phyloP scores from a whole-genome alignment of 2,113 vertebrate genomes.

The Colistium nudipinnis region DNA sequence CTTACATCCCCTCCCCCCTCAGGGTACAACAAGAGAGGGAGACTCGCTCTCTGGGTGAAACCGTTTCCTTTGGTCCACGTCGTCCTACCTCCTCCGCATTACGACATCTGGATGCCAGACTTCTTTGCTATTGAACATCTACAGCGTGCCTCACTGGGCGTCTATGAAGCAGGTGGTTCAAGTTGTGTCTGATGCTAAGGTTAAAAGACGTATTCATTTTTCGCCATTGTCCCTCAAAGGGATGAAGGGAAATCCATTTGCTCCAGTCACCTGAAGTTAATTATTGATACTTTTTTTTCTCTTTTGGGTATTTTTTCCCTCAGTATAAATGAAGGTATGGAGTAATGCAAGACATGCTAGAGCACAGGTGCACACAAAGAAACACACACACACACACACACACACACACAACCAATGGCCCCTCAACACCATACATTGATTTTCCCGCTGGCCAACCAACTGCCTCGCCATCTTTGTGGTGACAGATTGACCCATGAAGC shows the following conservation, averaged over 20 bases:
- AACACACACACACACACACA: slow-evolving; percentile 6
- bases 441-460: slow-evolving; percentile 71
- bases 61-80: neutral
- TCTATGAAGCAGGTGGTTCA: neutral
- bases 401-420: slow-evolving; percentile 28
- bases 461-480: slow-evolving; percentile 72
- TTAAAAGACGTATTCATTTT: neutral
- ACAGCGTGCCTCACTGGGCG: neutral
- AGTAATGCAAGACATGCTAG: no score
- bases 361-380: neutral
- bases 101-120: neutral
- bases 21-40: slow-evolving; percentile 1
- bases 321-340: neutral
- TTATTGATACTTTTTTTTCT: no score
- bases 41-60: neutral
- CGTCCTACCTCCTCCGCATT: slow-evolving; percentile 4
- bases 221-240: neutral
- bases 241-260: neutral
- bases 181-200: neutral
- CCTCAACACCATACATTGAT: slow-evolving; percentile 74
- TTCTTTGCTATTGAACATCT: neutral
- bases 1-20: slow-evolving; percentile 1
- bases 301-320: neutral
- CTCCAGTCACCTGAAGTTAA: neutral
- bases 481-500: slow-evolving; percentile 76